phyloP scores from a whole-genome alignment of 2,797 vertebrate species.

The Craterocephalus amniculus region DNA sequence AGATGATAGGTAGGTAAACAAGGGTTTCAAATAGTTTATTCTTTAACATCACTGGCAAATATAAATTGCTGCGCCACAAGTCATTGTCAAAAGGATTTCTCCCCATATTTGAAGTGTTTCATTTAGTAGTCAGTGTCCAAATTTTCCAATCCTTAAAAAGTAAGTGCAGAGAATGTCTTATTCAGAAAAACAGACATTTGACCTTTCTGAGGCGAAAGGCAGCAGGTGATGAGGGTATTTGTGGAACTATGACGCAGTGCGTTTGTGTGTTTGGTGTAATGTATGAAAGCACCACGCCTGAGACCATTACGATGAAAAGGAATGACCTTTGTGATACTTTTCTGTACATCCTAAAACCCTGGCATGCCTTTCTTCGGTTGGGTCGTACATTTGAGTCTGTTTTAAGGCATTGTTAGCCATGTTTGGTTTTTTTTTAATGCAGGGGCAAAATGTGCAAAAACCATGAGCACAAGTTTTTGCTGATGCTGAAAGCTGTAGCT shows the following conservation, averaged over 20 bases:
- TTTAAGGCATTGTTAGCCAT: conserved; percentile 79
- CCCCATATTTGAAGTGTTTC: conserved; percentile 66
- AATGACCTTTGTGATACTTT: conserved; percentile 72
- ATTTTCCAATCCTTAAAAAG: conserved; percentile 79
- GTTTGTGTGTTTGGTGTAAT: conserved; percentile 42
- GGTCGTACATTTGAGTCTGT: conserved; percentile 67
- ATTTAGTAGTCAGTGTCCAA: conserved; percentile 70
- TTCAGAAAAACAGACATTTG: conserved; percentile 66
- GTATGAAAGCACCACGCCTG: conserved; percentile 73
- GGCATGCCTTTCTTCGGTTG: conserved; percentile 33
- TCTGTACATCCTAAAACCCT: conserved; percentile 42
- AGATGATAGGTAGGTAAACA: conserved; percentile 72
- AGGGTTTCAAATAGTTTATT: conserved; percentile 81
- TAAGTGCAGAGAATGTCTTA: conserved; percentile 81
- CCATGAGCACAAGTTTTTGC: conserved; percentile 51
- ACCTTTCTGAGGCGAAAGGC: conserved; percentile 72
- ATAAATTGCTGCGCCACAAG: conserved; percentile 78
- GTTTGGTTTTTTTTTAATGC: no score
- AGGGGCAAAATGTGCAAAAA: conserved; percentile 56
- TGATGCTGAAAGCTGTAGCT: conserved; percentile 72
- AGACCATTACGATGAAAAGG: conserved; percentile 74
- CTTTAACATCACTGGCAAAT: conserved; percentile 81
- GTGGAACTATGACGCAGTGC: conserved; percentile 48
- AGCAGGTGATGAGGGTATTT: conserved; percentile 58
- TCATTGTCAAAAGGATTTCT: conserved; percentile 62